Evolutionary conservation across 1,140 invertebrate genomes (phyloP), one percentile per base, ranked within the genome.

Genomic region (Drosophila mojavensis): DNA sequence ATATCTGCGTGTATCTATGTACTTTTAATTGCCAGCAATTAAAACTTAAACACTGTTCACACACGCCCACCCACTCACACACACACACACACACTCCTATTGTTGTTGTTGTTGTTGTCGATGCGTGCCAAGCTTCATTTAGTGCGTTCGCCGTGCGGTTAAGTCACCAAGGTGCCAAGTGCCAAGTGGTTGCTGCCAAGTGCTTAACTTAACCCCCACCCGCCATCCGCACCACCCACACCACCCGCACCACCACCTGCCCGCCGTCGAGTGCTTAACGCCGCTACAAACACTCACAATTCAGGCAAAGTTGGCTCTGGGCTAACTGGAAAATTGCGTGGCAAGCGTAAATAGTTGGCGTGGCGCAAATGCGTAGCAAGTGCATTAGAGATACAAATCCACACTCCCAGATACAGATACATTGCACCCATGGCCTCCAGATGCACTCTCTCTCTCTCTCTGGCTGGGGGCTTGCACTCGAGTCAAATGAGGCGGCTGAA

Each of bases 11-110:
- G 41, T 74, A 64, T 79, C 62, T 68, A 79, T 91, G 71, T 80
- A 91, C 85, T 84, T 91, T 84, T 91, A 91, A 91, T 91, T 91
- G 88, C 78, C 72, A 80, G 88, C 88, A 91, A 91, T 91, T 91
- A 91, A 91, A 91, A 91, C 88, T 91, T 91, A 81, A 91, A 84
- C 74, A 81, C 69, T 61, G 56, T 76, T 76, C 47, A 20, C 71
- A 59, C 59, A 70, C 58, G 13, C 70, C 39, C 55, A 53, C 60
- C 10, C 56, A 60, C 53, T 17, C 43, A 43, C 20, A 63, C 47
- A 50, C 5, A 61, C 45, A 50, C 5, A 61, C 45, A 50, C 5
- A 50, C 5, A 61, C 45, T 48, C 15, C 28, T 36, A 60, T 48
- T 54, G 24, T 28, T 36, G 64, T 39, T 33, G 58, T 20, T 33